Evolutionary conservation across 2,888 invertebrate genomes (phyloP).

Genomic region (Alloplasta piceator): DNA sequence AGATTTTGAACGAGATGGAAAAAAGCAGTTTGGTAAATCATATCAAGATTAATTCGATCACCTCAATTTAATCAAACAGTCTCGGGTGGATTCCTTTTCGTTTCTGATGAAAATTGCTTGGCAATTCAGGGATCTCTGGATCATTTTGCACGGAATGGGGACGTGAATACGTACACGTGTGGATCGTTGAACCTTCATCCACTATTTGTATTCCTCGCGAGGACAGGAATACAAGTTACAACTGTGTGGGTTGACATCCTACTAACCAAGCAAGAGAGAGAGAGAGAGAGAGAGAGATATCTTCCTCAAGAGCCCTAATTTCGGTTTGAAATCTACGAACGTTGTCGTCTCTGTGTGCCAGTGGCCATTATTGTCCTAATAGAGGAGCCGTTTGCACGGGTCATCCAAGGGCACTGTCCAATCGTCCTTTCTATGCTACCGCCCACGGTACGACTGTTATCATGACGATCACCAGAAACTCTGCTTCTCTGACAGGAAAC

Average conservation of each 20-base stretch:
- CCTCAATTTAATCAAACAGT: too few relatives aligned
- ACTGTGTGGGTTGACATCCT: too few relatives aligned
- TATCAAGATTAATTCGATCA: too few relatives aligned
- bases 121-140: too few relatives aligned
- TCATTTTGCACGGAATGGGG: too few relatives aligned
- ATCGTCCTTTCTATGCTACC: conserved; percentile 49
- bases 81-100: too few relatives aligned
- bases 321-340: conserved; percentile 67
- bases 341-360: conserved; percentile 29
- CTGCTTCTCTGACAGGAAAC: too few relatives aligned
- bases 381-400: conserved; percentile 68
- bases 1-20: too few relatives aligned
- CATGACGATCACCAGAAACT: conserved; percentile 54
- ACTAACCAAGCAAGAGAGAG: not conserved
- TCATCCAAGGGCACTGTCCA: conserved; percentile 61
- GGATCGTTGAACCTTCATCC: conserved; percentile 6
- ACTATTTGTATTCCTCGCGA: conserved; percentile 40
- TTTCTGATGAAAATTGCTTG: too few relatives aligned
- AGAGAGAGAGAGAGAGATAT: conserved; percentile 5
- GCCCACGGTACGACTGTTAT: conserved; percentile 65
- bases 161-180: too few relatives aligned
- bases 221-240: conserved; percentile 31
- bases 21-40: too few relatives aligned
- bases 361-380: conserved; percentile 73
- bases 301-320: conserved; percentile 65